Conservation (phyloP, 2,797 vertebrate species). For the Oreochromis grahami region DNA sequence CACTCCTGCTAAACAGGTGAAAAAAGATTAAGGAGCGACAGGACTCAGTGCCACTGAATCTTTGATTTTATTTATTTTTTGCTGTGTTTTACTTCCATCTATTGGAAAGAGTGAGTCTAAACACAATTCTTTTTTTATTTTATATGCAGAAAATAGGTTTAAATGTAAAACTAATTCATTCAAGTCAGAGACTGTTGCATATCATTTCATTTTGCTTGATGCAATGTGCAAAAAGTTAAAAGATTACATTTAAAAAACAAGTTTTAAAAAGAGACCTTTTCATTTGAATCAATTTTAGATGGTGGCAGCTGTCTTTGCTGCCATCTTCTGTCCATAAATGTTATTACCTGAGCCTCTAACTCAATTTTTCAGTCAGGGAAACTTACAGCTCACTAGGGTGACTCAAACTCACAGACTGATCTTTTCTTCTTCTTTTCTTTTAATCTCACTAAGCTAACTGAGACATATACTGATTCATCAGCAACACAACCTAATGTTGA, state of each 20-base stretch:
- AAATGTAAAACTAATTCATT: not conserved
- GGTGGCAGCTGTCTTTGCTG: constrained; percentile 27
- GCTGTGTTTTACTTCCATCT: not conserved
- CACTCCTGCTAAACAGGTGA: not conserved
- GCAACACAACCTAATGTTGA: not conserved
- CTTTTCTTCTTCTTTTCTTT: not conserved
- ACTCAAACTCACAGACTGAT: not conserved
- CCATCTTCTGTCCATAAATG: constrained; percentile 47
- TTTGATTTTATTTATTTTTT: not conserved
- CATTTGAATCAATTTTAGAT: fast-evolving
- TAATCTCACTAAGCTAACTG: not conserved
- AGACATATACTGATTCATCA: not conserved
- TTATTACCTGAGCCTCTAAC: not conserved
- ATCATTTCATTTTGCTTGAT: not conserved
- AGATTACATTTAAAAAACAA: not conserved
- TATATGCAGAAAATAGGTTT: not conserved
- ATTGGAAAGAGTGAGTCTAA: not conserved
- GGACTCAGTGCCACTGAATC: fast-evolving
- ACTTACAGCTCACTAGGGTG: not conserved
- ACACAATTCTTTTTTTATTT: not conserved
- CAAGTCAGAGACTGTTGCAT: not conserved
- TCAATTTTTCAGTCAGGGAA: not conserved
- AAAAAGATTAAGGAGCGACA: not conserved
- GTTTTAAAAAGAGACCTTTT: not conserved
- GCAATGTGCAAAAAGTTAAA: not conserved